Evolutionary conservation across 1,140 invertebrate species (phyloP).

Genomic region (Hyles vespertilio): DNA sequence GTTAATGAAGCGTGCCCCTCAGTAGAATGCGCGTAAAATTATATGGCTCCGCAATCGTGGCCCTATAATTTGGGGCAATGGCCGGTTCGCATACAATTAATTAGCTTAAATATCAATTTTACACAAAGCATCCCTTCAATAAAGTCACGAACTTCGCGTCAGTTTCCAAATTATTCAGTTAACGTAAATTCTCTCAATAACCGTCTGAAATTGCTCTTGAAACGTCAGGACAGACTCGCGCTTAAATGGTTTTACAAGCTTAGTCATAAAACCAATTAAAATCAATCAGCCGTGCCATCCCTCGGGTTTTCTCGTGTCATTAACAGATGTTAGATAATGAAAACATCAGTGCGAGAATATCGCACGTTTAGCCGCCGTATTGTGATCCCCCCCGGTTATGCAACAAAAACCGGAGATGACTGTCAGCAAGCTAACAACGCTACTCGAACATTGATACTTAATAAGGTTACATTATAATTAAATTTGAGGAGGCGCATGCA

Average conservation of each 20-base stretch:
- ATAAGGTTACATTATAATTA: too few relatives aligned
- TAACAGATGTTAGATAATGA: constrained; percentile 39
- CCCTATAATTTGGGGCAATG: constrained; percentile 52
- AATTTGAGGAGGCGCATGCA: too few relatives aligned
- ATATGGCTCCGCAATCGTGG: constrained; percentile 35
- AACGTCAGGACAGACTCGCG: constrained; percentile 17
- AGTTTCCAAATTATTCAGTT: constrained; percentile 13
- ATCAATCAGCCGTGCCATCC: constrained; percentile 42
- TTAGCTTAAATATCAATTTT: constrained; percentile 31
- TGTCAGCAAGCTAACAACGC: background rate
- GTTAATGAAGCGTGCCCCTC: constrained; percentile 62
- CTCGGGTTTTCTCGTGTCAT: constrained; percentile 22
- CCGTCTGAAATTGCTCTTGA: constrained; percentile 7
- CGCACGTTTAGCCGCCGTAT: background rate
- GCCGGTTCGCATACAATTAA: constrained; percentile 51
- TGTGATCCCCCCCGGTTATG: background rate
- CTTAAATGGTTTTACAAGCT: constrained; percentile 31
- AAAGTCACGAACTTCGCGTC: constrained; percentile 9
- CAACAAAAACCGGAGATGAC: background rate
- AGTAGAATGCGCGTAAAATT: constrained; percentile 53
- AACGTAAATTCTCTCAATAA: constrained; percentile 15
- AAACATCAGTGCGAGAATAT: constrained; percentile 28
- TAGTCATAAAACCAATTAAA: constrained; percentile 48
- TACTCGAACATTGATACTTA: too few relatives aligned
- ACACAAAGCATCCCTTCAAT: constrained; percentile 5